Percentiles rank a stretch among this genome's conserved stretches.
Evolutionary conservation across 2,888 invertebrate genomes (phyloP).

Genomic region (Brachypterus glaber): DNA sequence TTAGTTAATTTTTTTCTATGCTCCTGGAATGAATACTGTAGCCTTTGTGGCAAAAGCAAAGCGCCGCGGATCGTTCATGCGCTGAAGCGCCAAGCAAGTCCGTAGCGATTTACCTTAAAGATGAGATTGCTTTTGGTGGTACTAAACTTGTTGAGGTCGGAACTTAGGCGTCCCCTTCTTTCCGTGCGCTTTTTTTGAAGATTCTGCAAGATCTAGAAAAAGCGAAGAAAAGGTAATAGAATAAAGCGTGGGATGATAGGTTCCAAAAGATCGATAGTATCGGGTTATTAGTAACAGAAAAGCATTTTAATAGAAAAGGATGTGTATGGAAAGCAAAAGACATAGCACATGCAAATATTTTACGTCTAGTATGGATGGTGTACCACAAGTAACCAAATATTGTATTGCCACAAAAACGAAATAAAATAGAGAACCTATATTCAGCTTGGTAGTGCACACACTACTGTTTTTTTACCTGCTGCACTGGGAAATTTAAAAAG

Average conservation of each 20-base stretch:
- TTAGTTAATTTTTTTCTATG: not conserved
- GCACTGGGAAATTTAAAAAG: too few relatives aligned
- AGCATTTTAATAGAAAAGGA: too few relatives aligned
- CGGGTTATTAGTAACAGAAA: too few relatives aligned
- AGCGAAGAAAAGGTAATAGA: slow-evolving; percentile 81
- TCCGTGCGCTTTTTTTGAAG: slow-evolving; percentile 98
- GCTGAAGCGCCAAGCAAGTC: slow-evolving; percentile 34
- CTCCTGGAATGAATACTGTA: not conserved
- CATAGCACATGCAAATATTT: too few relatives aligned
- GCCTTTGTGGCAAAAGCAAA: slow-evolving; percentile 34
- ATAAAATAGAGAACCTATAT: too few relatives aligned
- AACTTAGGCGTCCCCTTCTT: slow-evolving; percentile 93
- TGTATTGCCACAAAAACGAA: too few relatives aligned
- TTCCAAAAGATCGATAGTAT: slow-evolving; percentile 40
- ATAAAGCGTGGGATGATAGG: slow-evolving; percentile 43
- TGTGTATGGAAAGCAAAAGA: too few relatives aligned
- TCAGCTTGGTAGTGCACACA: too few relatives aligned
- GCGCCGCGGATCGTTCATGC: slow-evolving; percentile 41
- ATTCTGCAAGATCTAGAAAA: slow-evolving; percentile 98
- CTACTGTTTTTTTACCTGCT: too few relatives aligned
- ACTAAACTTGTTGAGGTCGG: slow-evolving; percentile 86
- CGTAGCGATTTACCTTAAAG: slow-evolving; percentile 87
- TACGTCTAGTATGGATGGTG: too few relatives aligned
- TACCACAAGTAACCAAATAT: too few relatives aligned
- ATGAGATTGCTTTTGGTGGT: slow-evolving; percentile 96